Conservation (phyloP, 2,113 vertebrate species). For the Calonectris borealis region DNA sequence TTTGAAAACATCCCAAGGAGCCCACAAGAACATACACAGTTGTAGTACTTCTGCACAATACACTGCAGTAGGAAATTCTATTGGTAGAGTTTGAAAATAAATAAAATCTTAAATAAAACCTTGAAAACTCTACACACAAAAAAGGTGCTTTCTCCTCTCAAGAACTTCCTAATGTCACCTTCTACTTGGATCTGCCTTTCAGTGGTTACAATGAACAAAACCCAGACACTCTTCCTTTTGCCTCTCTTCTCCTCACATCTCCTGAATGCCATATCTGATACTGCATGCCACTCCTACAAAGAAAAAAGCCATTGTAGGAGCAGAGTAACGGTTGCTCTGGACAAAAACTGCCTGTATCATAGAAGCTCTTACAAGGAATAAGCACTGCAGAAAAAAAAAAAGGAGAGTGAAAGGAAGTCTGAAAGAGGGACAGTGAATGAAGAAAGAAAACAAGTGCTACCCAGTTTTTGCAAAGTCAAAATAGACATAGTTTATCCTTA, state of each 20-base stretch:
- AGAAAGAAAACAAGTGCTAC: background rate
- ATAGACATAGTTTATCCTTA: background rate
- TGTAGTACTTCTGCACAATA: background rate
- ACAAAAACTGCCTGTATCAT: background rate
- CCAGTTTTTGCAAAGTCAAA: background rate
- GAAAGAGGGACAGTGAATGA: background rate
- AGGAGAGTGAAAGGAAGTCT: background rate
- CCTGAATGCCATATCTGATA: background rate
- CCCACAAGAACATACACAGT: background rate
- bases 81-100: background rate
- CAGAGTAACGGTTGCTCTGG: background rate
- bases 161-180: background rate
- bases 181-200: background rate
- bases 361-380: background rate
- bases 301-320: background rate
- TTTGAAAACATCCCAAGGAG: background rate
- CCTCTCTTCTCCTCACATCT: background rate
- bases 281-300: background rate
- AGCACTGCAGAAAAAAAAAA: background rate
- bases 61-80: background rate
- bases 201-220: background rate
- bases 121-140: background rate
- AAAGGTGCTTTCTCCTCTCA: background rate
- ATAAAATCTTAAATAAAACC: background rate
- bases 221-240: background rate